Evolutionary conservation across 2,113 vertebrate species (phyloP), one percentile per base, ranked within the genome.

Genomic region (Pangasianodon gigas): DNA sequence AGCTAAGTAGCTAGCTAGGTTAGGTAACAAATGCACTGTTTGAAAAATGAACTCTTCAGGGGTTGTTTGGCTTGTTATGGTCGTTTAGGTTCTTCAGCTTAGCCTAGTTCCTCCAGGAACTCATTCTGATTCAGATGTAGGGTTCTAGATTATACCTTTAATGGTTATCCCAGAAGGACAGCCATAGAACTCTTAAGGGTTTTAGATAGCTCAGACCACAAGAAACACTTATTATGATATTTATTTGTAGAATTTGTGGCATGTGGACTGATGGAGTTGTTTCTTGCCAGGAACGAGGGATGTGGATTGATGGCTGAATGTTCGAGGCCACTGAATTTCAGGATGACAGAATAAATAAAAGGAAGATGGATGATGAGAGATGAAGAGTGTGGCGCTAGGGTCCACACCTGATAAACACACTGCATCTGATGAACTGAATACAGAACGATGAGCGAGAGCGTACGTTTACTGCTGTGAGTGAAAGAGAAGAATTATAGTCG

Each of bases 311-410:
- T 84, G 37, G 21, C 10, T 60, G 56, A 84, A 44, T 60, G 82
- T 62, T 60, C 4, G 56, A 84, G 46, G 56, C 21, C 37, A 60
- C 21, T 26, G 21, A 84, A 84, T 62, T 84, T 60, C 56, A 60
- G 82, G 19, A 84, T 60, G 54, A 54, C 21, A 41, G 56, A 84
- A 84, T 84, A 84, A 60, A 84, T 84, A 60, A 84, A 84, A 1
- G 19, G 10, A 60, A 60, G 54, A 58, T 26, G 19, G 21, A 84
- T 84, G 82, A 84, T 24, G 82, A 44, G 41, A 84, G 52, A 60
- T 60, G 54, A 84, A 44, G 54, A 84, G 37, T 37, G 82, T 26
- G 32, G 9, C 21, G 1, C 0, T 19, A 84, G 21, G 54, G 56
- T 41, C 56, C 18, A 13, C 82, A 84, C 18, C 56, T 84, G 19